Evolutionary conservation across 2,797 vertebrate species (phyloP).

Genomic region (Cygnus olor): DNA sequence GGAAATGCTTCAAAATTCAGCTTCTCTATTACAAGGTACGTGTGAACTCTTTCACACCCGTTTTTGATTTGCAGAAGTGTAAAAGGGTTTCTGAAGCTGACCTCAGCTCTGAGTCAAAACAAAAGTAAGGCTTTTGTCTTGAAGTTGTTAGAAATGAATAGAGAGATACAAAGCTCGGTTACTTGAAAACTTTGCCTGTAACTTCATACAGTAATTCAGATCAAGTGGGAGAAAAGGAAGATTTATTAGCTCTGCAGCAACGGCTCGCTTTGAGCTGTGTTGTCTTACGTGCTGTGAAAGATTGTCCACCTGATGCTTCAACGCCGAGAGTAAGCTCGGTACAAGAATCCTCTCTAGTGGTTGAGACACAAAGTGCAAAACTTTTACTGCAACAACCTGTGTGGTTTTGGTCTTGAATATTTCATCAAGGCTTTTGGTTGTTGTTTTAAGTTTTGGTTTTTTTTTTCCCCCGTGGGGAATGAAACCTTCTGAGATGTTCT

Average conservation of each 20-base stretch:
- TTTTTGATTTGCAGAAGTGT: neutral
- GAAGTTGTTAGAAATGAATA: neutral
- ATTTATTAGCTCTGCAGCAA: neutral
- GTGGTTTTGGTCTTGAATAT: conserved; percentile 11
- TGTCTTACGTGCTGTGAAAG: neutral
- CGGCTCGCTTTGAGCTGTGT: neutral
- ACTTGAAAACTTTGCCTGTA: neutral
- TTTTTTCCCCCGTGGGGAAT: neutral
- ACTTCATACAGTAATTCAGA: neutral
- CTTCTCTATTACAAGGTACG: fast-evolving
- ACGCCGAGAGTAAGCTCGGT: neutral
- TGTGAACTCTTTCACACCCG: neutral
- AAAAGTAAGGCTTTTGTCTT: neutral
- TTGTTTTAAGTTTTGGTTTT: neutral
- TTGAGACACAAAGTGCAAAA: neutral
- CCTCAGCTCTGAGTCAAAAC: neutral
- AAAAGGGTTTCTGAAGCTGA: neutral
- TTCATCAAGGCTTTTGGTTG: neutral
- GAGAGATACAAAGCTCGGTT: neutral
- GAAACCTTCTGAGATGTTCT: conserved; percentile 22
- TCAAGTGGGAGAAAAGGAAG: neutral
- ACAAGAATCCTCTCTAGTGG: neutral
- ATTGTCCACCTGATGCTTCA: neutral
- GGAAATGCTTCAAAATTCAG: neutral
- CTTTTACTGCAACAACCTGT: neutral